Conservation (phyloP, 2,888 invertebrate species). For the Pyrochroa serraticornis region DNA sequence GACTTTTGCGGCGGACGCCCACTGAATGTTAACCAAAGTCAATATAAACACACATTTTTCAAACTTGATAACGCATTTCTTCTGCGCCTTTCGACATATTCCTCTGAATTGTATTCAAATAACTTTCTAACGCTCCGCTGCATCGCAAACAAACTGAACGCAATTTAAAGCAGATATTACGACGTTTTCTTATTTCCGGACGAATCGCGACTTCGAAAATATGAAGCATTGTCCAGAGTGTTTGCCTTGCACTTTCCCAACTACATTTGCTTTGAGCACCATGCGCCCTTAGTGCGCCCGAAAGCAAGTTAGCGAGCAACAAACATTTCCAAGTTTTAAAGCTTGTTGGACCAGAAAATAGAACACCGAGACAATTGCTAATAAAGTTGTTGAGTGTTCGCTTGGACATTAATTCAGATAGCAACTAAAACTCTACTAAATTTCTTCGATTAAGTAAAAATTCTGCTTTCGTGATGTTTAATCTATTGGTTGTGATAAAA, state of each 20-base stretch:
- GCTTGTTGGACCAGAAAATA: no score
- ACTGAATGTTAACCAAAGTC: slow-evolving; percentile 45
- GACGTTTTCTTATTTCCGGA: not conserved
- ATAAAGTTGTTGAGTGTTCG: no score
- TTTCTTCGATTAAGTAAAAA: no score
- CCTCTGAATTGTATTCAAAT: slow-evolving; percentile 24
- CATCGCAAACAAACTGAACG: slow-evolving; percentile 13
- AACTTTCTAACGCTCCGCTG: slow-evolving; percentile 14
- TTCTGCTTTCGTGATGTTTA: no score
- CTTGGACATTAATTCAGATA: no score
- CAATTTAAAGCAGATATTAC: not conserved
- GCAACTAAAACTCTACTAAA: no score
- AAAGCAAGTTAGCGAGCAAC: not conserved
- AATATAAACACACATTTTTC: slow-evolving; percentile 49
- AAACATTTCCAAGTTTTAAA: not conserved
- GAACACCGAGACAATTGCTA: no score
- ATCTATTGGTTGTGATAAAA: no score
- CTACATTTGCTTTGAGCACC: not conserved
- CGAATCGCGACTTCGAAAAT: not conserved
- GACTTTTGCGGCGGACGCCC: slow-evolving; percentile 42
- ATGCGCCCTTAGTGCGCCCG: not conserved
- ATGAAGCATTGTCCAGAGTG: not conserved
- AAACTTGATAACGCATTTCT: slow-evolving; percentile 41
- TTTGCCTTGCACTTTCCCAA: not conserved
- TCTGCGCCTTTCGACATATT: slow-evolving; percentile 22